Evolutionary conservation across 2,797 vertebrate species (phyloP).

Genomic region (Crypturellus tataupa): DNA sequence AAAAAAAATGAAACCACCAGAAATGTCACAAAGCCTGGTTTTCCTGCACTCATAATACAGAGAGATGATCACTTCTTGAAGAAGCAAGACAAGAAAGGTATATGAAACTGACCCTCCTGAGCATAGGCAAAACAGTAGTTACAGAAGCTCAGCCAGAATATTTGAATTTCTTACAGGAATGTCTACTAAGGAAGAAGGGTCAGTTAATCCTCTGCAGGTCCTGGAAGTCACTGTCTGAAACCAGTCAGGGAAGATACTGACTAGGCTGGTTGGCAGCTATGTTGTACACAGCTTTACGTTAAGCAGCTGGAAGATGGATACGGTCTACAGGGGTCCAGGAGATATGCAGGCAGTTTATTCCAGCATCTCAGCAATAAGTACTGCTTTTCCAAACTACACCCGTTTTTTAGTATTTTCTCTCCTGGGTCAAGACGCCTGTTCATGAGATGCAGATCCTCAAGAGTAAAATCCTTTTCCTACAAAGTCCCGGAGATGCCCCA

Average conservation of each 20-base stretch:
- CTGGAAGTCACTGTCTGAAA: background rate
- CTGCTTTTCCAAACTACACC: background rate
- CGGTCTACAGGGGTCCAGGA: background rate
- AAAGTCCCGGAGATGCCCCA: background rate
- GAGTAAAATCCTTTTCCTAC: background rate
- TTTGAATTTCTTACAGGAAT: background rate
- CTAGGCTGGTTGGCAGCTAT: background rate
- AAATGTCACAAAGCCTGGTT: background rate
- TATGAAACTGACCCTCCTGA: background rate
- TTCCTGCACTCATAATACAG: background rate
- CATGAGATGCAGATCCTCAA: background rate
- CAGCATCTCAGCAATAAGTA: background rate
- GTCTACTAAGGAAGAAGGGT: background rate
- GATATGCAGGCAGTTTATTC: background rate
- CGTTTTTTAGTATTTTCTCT: background rate
- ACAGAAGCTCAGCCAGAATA: background rate
- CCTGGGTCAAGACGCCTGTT: background rate
- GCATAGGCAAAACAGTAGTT: background rate
- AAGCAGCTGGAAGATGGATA: background rate
- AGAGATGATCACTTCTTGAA: conserved; percentile 5
- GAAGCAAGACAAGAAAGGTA: background rate
- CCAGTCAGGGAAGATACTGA: background rate
- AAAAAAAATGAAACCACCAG: too few relatives aligned
- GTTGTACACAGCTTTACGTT: background rate
- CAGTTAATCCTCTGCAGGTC: background rate